phyloP scores from a whole-genome alignment of 2,797 vertebrate species.

The Enteromius paludinosus region DNA sequence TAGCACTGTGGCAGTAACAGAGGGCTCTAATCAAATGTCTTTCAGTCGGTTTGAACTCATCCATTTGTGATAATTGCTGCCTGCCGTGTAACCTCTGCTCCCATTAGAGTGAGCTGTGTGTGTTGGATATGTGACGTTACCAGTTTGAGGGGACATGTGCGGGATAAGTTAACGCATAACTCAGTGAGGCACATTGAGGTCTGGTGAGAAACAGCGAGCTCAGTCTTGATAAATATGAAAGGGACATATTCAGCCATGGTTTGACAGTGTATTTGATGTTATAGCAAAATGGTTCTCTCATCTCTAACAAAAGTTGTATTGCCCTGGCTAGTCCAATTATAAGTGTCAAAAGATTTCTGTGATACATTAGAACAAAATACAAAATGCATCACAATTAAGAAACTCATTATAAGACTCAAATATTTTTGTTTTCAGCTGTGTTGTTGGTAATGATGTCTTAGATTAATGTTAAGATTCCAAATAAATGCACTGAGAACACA shows the following conservation, averaged over 20 bases:
- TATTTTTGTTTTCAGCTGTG: neutral
- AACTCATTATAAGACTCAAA: neutral
- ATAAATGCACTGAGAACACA: neutral
- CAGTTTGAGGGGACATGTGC: constrained; percentile 64
- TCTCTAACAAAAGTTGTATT: constrained; percentile 10
- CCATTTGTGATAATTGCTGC: constrained; percentile 81
- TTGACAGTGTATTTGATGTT: constrained; percentile 11
- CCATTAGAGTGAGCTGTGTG: constrained; percentile 31
- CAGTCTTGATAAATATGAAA: constrained; percentile 8
- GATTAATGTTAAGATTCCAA: neutral
- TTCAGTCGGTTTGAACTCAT: constrained; percentile 82
- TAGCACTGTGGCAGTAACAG: constrained; percentile 64
- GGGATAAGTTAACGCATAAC: constrained; percentile 42
- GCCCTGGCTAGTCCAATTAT: constrained; percentile 29
- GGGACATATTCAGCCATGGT: constrained; percentile 9
- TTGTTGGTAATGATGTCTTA: neutral
- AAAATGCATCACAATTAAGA: neutral
- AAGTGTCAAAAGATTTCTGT: constrained; percentile 1
- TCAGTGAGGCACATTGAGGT: constrained; percentile 62
- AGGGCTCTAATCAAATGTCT: constrained; percentile 80
- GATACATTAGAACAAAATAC: neutral
- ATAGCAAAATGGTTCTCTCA: constrained; percentile 13
- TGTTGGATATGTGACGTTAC: constrained; percentile 61
- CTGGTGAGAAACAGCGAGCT: constrained; percentile 27
- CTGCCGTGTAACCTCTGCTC: constrained; percentile 60